Percentiles rank a stretch among this genome's conserved stretches.
Conservation (phyloP, 2,888 invertebrate species). For the Sarcophaga caerulescens region DNA sequence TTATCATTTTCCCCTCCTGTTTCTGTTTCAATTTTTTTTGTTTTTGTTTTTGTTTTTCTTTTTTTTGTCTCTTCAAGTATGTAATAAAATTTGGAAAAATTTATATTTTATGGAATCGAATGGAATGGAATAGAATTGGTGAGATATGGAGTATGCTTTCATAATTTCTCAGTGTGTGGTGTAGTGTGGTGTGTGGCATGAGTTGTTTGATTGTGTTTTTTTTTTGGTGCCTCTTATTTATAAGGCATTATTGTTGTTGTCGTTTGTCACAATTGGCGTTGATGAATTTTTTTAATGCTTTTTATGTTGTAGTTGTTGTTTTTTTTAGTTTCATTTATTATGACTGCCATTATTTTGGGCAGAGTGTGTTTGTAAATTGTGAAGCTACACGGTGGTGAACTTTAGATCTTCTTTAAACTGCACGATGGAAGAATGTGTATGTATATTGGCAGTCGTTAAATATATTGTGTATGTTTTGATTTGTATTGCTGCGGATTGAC, state of each 20-base stretch:
- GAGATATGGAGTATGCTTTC: background rate
- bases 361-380: background rate
- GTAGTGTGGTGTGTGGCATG: conserved; percentile 45
- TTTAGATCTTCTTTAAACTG: no score
- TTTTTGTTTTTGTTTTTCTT: background rate
- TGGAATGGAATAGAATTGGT: no score
- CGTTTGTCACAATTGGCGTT: conserved; percentile 46
- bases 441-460: no score
- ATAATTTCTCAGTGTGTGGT: conserved; percentile 65
- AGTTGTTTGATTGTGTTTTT: background rate
- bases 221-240: background rate
- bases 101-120: no score
- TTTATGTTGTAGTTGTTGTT: background rate
- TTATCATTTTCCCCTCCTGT: no score
- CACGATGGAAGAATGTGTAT: no score
- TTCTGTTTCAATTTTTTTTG: background rate
- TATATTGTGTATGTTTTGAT: no score
- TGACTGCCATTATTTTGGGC: background rate
- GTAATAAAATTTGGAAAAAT: conserved; percentile 23
- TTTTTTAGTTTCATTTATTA: background rate
- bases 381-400: no score
- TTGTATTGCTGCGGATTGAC: no score
- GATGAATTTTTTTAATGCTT: conserved; percentile 52
- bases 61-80: conserved; percentile 62
- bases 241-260: background rate